These are phyloP conservation scores for Ophioderma brevispina DNA, from an alignment of 35 echinoderm and acorn worm genomes.

Conservation along the genomic window DNA sequence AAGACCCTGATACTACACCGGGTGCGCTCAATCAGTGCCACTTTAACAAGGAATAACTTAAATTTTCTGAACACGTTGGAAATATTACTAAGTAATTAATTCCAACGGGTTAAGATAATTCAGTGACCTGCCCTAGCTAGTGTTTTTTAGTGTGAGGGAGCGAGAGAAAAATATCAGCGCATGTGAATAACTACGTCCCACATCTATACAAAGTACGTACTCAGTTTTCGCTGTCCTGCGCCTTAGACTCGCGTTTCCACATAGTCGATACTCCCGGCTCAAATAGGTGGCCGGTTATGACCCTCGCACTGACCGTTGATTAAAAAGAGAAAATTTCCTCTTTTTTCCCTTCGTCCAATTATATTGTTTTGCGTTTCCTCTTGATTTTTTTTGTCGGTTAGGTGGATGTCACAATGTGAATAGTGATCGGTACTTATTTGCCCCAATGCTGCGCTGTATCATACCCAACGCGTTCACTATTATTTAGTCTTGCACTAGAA, in stretches of 20 bases:
- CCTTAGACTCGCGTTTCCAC: constrained; percentile 65
- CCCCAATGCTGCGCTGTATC: not conserved
- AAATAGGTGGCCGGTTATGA: constrained; percentile 35
- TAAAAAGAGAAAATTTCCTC: not conserved
- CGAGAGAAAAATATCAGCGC: constrained; percentile 8
- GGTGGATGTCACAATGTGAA: not conserved
- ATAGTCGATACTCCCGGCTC: constrained; percentile 24
- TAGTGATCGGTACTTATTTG: not conserved
- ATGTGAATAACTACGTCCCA: constrained; percentile 35
- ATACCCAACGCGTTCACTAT: not conserved
- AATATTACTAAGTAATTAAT: constrained; percentile 7
- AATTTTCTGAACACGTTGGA: not conserved
- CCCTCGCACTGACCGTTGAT: constrained; percentile 8
- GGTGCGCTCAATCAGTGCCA: not conserved
- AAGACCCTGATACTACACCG: not conserved
- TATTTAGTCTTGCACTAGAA: not conserved
- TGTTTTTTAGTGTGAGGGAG: constrained; percentile 1
- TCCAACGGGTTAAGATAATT: not conserved
- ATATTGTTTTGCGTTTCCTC: not conserved
- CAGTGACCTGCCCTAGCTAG: constrained; percentile 11
- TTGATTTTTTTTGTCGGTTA: not conserved
- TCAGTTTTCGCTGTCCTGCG: constrained; percentile 23
- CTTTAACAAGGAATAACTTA: not conserved
- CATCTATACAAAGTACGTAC: constrained; percentile 16
- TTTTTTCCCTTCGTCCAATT: not conserved